These are phyloP conservation scores for Uromys caudimaculatus DNA, from an alignment of 2,797 vertebrate species.

Conservation along the genomic window DNA sequence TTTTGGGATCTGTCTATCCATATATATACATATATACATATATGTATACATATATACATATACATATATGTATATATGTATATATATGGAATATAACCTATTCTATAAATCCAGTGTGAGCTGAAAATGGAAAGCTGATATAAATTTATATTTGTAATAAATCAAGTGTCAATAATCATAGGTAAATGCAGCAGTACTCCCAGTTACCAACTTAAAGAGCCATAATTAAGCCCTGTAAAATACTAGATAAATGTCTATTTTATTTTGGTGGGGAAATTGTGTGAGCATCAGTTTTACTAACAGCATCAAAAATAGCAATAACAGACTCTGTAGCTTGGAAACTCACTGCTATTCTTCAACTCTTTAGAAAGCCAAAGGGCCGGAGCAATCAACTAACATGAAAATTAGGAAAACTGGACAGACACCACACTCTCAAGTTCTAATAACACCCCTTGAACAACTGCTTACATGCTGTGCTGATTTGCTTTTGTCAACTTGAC, in stretches of 20 bases:
- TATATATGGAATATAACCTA: background rate
- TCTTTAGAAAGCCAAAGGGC: background rate
- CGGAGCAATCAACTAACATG: too few species aligned
- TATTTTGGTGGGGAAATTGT: background rate
- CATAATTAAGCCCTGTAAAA: background rate
- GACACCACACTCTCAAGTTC: too few species aligned
- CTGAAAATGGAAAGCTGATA: background rate
- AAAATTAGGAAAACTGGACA: background rate
- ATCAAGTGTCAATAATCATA: background rate
- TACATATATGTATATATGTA: too few species aligned
- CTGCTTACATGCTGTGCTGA: background rate
- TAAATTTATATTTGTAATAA: background rate
- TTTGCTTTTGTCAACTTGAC: background rate
- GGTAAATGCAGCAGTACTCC: background rate
- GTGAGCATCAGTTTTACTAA: background rate
- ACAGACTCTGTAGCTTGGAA: background rate
- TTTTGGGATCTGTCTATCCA: too few species aligned
- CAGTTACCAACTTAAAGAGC: background rate
- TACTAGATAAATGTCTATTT: background rate
- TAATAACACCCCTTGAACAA: background rate
- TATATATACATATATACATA: too few species aligned
- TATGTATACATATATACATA: too few species aligned
- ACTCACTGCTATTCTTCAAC: background rate
- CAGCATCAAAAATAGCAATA: background rate
- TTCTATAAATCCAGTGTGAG: background rate